A percentile compares a stretch with the other conserved stretches of the same genome.
Conservation (phyloP, 1,140 invertebrate species). For the Olivierus martensii region DNA sequence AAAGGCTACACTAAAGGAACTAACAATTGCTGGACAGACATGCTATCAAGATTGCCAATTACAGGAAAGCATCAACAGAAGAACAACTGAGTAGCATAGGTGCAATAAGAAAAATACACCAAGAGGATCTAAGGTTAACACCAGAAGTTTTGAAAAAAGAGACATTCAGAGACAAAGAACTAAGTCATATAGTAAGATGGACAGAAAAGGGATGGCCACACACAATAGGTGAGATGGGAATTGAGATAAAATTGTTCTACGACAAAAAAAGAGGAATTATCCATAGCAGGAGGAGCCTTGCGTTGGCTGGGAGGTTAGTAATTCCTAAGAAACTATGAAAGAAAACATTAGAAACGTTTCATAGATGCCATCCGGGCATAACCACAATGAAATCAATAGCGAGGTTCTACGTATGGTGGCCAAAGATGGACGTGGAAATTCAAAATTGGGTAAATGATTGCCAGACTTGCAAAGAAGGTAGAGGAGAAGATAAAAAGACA, state of each 20-base stretch:
- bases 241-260: neutral
- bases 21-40: no score
- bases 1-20: no score
- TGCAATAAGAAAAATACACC: no score
- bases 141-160: no score
- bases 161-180: no score
- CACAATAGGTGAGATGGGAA: no score
- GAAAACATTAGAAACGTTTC: constrained; percentile 21
- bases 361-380: constrained; percentile 23
- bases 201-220: no score
- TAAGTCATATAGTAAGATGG: no score
- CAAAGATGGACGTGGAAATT: constrained; percentile 30
- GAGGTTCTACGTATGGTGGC: constrained; percentile 33
- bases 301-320: constrained; percentile 12
- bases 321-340: constrained; percentile 18
- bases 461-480: constrained; percentile 21
- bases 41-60: no score
- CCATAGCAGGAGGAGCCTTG: neutral
- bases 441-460: constrained; percentile 22
- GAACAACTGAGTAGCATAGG: no score
- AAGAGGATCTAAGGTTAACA: no score
- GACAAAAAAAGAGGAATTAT: neutral
- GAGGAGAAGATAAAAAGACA: constrained; percentile 17
- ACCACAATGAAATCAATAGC: constrained; percentile 28
- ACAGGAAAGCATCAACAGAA: no score